phyloP scores from a whole-genome alignment of 2,888 invertebrate species.

The Capitulum mitella region DNA sequence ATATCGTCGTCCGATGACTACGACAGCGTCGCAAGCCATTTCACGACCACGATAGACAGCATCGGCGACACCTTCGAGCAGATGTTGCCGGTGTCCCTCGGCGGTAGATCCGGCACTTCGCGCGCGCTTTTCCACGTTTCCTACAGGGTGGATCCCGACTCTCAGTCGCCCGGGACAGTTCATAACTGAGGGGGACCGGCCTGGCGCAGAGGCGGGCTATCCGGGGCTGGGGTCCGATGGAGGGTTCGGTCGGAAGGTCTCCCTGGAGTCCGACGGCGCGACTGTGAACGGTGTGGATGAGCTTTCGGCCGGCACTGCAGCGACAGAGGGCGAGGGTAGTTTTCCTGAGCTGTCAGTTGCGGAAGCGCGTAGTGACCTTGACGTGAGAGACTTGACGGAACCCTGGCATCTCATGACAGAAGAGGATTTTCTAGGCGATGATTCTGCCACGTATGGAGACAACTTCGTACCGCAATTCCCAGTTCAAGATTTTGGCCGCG shows the following conservation, averaged over 20 bases:
- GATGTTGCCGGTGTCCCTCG: background rate
- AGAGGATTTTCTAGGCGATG: background rate
- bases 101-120: background rate
- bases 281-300: no score
- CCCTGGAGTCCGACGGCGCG: no score
- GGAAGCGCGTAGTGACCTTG: no score
- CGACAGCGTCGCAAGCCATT: no score
- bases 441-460: background rate
- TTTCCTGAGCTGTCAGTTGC: no score
- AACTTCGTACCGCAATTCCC: background rate
- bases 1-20: background rate
- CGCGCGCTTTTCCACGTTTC: background rate
- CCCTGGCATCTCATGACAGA: no score
- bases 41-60: background rate
- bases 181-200: background rate
- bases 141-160: background rate
- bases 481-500: background rate
- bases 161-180: background rate
- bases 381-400: no score
- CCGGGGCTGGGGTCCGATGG: background rate
- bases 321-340: no score
- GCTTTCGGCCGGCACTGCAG: no score
- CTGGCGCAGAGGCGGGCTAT: no score
- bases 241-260: background rate
- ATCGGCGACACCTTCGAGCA: background rate